These are phyloP conservation scores for Podotricha telesiphe DNA, from an alignment of 2,888 invertebrate species.

Conservation along the genomic window DNA sequence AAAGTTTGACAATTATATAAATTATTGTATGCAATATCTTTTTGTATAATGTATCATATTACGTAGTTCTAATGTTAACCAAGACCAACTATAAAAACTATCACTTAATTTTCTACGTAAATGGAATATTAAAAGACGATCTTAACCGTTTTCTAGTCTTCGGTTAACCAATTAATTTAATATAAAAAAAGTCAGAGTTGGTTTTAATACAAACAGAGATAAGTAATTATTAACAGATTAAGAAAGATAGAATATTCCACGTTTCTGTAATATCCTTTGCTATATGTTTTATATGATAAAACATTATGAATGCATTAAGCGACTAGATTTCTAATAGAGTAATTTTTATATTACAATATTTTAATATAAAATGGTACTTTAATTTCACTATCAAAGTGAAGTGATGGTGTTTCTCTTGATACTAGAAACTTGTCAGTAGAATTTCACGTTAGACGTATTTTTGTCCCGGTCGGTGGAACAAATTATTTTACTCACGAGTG, in stretches of 20 bases:
- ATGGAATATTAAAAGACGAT: neutral
- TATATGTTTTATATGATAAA: neutral
- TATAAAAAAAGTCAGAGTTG: neutral
- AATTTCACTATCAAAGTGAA: neutral
- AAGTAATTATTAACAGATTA: constrained; percentile 13
- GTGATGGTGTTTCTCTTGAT: neutral
- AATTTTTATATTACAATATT: constrained; percentile 10
- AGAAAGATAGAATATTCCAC: neutral
- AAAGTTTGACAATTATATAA: neutral
- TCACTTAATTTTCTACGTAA: neutral
- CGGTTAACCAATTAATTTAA: neutral
- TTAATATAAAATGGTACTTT: neutral
- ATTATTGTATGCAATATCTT: neutral
- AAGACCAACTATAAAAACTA: neutral
- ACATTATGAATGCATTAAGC: constrained; percentile 19
- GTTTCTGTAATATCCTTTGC: constrained; percentile 13
- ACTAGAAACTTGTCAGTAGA: constrained; percentile 21
- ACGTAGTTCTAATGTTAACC: neutral
- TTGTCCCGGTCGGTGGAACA: constrained; percentile 33
- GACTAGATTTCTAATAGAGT: neutral
- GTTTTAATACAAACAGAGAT: neutral
- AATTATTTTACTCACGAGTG: constrained; percentile 45
- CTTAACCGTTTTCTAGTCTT: neutral
- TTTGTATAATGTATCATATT: too few relatives aligned
- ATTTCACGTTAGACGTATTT: constrained; percentile 37